Evolutionary conservation across 2,797 vertebrate species (phyloP), one percentile per base, ranked within the genome.

Genomic region (Pangasius macronema): DNA sequence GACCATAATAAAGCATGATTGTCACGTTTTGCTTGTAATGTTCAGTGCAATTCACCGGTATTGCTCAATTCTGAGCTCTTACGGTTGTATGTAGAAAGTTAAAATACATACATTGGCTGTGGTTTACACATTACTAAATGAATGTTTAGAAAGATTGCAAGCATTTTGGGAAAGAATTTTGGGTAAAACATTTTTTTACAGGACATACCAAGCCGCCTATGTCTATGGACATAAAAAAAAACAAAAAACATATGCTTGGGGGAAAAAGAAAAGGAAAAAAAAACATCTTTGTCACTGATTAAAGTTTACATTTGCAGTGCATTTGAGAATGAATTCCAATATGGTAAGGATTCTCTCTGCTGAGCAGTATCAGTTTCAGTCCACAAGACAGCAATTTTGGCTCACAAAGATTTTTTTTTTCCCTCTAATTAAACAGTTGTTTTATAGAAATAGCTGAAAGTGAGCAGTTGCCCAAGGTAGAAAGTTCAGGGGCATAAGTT

Each of bases 1-100:
- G 92, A 94, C 89, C 92, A 94, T 93, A 96, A 96, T 96, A 96
- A 96, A 96, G 95, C 96, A 96, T 96, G 95, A 94, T 95, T 95
- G 94, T 96, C 92, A 94, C 94, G 94, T 91, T 90, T 93, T 86
- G 57, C 55, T 89, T 87, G 88, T 88, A 68, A 84, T 86, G 24
- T 84, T 65, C 57, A 80, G 73, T 85, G 42, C 42, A 46, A 75
- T 89, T 84, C 42, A 80, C 73, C 36, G 81, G 73, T 55, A 33
- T 20, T 30, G 20, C 57, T 18, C 24, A 27, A 63, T 63, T 61
- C 22, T 42, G 24, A 63, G 20, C 20, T 59, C 55, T 80, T 59
- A 59, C 3, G 33, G 33, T 57, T 79, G 27, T 30, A 57, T 9
- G 9, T 18, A 33, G 9, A 79, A 57, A 5, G 5, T 46, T 63